A percentile compares a stretch with the other conserved stretches of the same genome.
phyloP scores from a whole-genome alignment of 2,888 invertebrate species.

The Resseliella maxima region DNA sequence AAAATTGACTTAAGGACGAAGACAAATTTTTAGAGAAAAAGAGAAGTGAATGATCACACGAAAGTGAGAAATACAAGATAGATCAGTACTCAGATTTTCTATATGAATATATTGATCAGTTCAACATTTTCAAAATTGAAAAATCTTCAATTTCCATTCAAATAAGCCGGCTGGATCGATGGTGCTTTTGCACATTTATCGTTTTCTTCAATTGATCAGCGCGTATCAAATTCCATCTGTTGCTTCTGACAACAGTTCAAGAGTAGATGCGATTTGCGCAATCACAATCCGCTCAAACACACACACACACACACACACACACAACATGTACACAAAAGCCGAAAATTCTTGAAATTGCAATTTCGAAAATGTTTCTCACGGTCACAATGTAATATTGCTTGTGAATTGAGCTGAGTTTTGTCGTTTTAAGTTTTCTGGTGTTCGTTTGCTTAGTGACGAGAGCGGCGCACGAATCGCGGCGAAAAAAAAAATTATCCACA shows the following conservation, averaged over 20 bases:
- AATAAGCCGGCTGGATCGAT: not conserved
- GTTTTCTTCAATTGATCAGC: constrained; percentile 35
- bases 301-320: too few species aligned
- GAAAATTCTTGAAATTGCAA: constrained; percentile 60
- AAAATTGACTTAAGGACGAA: too few species aligned
- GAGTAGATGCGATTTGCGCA: constrained; percentile 35
- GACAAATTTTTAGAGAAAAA: too few species aligned
- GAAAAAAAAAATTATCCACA: not conserved
- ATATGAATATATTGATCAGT: too few species aligned
- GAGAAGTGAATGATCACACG: too few species aligned
- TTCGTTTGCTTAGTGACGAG: not conserved
- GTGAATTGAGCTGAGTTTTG: not conserved
- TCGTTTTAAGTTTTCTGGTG: not conserved
- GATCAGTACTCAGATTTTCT: too few species aligned
- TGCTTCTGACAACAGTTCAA: constrained; percentile 19
- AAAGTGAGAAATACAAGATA: too few species aligned
- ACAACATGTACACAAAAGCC: too few species aligned
- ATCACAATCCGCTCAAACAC: constrained; percentile 1
- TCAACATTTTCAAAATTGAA: too few species aligned
- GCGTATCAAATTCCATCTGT: constrained; percentile 51
- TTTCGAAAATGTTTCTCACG: constrained; percentile 57
- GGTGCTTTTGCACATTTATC: not conserved
- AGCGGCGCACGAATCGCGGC: not conserved
- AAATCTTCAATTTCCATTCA: too few species aligned
- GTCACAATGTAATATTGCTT: constrained; percentile 23